Conservation (phyloP, 2,113 vertebrate species). For the Rhinoderma darwinii region DNA sequence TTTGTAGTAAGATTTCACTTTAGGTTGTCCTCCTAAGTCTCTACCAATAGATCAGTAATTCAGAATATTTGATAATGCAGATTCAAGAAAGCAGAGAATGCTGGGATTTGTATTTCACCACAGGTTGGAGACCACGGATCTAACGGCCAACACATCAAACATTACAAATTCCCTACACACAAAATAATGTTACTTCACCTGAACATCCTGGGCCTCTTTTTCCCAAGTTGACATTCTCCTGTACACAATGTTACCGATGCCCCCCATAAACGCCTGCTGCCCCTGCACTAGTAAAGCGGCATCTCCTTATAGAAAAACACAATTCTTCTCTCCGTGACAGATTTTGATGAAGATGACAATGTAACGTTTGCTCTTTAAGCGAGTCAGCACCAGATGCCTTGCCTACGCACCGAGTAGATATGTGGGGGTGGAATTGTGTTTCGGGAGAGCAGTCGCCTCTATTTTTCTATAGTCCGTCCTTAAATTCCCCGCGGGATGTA, state of each 20-base stretch:
- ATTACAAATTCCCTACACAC: too few species aligned
- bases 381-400: conserved; percentile 32
- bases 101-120: not conserved
- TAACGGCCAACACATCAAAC: too few species aligned
- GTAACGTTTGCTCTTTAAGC: conserved; percentile 46
- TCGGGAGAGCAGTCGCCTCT: not conserved
- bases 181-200: too few species aligned
- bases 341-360: not conserved
- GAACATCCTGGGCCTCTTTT: too few species aligned
- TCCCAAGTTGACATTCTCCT: not conserved
- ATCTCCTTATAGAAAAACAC: not conserved
- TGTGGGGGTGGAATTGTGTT: conserved; percentile 35
- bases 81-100: not conserved
- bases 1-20: too few species aligned
- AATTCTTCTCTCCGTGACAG: not conserved
- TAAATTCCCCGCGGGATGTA: not conserved
- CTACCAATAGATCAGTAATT: too few species aligned
- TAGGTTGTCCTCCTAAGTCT: too few species aligned
- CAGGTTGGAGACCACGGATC: too few species aligned
- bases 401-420: conserved; percentile 24
- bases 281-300: too few species aligned
- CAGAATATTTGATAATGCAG: too few species aligned
- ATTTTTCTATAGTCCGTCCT: not conserved
- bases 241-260: not conserved
- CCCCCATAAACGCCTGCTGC: too few species aligned